Conservation (phyloP, 1,140 invertebrate species). For the Drosophila funebris region DNA sequence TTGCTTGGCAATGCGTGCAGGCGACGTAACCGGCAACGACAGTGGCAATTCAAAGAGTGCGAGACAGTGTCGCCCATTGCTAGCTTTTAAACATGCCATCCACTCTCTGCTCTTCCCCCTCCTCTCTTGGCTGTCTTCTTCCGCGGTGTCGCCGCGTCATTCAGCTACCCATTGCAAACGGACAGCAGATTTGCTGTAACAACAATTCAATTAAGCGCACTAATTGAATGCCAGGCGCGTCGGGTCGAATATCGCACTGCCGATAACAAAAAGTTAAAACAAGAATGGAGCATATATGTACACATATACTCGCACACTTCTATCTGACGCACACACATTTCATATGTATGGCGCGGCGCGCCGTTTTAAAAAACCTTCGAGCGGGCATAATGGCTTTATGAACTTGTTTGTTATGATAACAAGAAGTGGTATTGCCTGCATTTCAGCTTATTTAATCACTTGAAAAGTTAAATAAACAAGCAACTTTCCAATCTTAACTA, state of each 20-base stretch:
- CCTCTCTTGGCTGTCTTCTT: constrained; percentile 3
- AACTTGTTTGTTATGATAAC: not conserved
- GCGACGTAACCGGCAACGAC: constrained; percentile 66
- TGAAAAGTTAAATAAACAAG: no score
- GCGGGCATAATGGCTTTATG: not conserved
- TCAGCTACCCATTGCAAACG: constrained; percentile 30
- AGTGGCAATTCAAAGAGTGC: constrained; percentile 61
- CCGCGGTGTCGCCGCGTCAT: no score
- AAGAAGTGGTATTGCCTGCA: not conserved
- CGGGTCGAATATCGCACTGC: constrained; percentile 50
- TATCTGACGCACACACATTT: constrained; percentile 42
- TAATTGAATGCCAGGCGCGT: constrained; percentile 74
- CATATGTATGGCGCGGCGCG: no score
- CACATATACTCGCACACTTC: not conserved
- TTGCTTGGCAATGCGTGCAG: constrained; percentile 54
- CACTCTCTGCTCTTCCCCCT: not conserved
- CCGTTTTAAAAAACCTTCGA: not conserved
- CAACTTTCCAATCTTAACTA: no score
- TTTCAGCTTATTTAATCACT: no score
- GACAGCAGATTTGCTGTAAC: constrained; percentile 72
- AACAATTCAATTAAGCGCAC: constrained; percentile 82
- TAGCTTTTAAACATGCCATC: not conserved
- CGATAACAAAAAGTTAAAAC: constrained; percentile 11
- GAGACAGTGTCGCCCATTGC: constrained; percentile 26
- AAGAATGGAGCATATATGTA: not conserved